Evolutionary conservation across 2,797 vertebrate genomes (phyloP).

Genomic region (Xerus rutilus): DNA sequence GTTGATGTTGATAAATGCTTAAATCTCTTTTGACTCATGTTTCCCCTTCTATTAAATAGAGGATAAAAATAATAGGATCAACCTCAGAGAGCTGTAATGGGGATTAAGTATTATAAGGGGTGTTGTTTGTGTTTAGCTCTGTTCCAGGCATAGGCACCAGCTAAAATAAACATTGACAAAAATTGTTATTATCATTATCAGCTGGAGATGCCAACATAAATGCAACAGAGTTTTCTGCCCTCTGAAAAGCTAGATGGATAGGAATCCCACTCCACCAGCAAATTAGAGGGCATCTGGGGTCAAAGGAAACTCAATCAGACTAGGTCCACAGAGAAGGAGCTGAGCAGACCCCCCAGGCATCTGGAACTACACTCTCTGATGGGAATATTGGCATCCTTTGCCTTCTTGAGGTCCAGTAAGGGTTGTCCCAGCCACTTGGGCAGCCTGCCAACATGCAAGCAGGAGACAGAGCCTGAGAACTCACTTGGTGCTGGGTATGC

Average conservation of each 20-base stretch:
- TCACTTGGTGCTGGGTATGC: not conserved
- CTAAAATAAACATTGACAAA: not conserved
- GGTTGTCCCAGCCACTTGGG: not conserved
- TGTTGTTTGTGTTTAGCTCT: not conserved
- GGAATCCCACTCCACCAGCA: not conserved
- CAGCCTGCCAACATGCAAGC: not conserved
- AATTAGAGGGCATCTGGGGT: not conserved
- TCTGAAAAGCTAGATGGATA: not conserved
- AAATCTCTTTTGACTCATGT: not conserved
- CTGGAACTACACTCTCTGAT: not conserved
- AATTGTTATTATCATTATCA: not conserved
- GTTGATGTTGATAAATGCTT: not conserved
- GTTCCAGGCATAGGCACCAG: not conserved
- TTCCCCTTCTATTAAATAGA: not conserved
- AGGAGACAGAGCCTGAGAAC: not conserved
- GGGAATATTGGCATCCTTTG: not conserved
- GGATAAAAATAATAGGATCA: not conserved
- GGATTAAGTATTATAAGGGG: slow-evolving; percentile 9
- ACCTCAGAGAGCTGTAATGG: not conserved
- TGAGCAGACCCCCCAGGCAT: not conserved
- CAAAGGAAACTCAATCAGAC: too few species aligned
- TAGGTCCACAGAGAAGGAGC: not conserved
- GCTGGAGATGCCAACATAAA: not conserved
- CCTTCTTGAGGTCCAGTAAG: too few species aligned
- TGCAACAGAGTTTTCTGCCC: not conserved